These are phyloP conservation scores for Sycophaga agraensis DNA, from an alignment of 1,140 invertebrate genomes.

Conservation along the genomic window DNA sequence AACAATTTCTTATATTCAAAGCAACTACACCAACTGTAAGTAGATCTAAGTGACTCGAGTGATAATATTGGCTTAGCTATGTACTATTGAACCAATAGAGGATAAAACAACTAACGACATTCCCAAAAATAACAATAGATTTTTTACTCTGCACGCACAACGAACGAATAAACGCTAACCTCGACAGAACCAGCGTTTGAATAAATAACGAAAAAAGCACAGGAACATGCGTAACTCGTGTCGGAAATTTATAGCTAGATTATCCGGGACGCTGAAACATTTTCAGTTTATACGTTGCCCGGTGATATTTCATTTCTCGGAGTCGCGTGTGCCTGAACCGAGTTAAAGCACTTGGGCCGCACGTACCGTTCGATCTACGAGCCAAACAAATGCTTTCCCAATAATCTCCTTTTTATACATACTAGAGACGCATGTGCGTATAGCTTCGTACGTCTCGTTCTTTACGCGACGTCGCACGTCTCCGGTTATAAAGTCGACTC, in stretches of 20 bases:
- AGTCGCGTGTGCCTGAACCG: not conserved
- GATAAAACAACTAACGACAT: not conserved
- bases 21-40: too few relatives aligned
- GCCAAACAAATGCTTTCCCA: constrained; percentile 36
- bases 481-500: too few relatives aligned
- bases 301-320: constrained; percentile 27
- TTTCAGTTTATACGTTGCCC: constrained; percentile 16
- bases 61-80: too few relatives aligned
- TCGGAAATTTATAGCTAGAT: constrained; percentile 27
- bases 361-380: constrained; percentile 22
- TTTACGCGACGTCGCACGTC: too few relatives aligned
- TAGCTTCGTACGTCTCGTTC: not conserved
- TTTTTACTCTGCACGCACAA: constrained; percentile 3
- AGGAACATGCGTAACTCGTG: too few relatives aligned
- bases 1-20: too few relatives aligned
- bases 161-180: constrained; percentile 6
- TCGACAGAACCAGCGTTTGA: too few relatives aligned
- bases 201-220: too few relatives aligned
- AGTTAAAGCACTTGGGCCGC: constrained; percentile 20
- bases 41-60: too few relatives aligned
- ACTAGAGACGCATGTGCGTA: not conserved
- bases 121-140: constrained; percentile 3
- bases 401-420: constrained; percentile 32
- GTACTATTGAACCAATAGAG: too few relatives aligned
- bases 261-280: constrained; percentile 21